phyloP scores from a whole-genome alignment of 92 coral and sea anemone genomes.

The Hydrozoanthus gracilis region DNA sequence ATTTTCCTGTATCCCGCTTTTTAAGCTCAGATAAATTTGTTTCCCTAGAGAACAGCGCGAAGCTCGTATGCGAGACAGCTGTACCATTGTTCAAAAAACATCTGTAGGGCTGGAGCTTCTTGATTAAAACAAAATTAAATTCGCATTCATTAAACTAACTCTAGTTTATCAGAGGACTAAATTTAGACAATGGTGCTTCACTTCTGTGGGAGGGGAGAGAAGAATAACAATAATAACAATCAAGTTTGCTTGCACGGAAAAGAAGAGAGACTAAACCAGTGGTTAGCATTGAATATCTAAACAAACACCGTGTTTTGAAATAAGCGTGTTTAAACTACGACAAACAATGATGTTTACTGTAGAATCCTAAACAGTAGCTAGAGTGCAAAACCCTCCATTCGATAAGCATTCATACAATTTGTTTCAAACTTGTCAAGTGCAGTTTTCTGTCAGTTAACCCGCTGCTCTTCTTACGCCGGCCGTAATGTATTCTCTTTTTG shows the following conservation, averaged over 20 bases:
- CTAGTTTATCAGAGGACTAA: constrained; percentile 41
- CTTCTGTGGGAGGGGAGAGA: constrained; percentile 27
- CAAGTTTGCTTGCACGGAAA: constrained; percentile 7
- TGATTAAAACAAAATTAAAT: constrained; percentile 40
- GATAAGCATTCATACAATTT: background rate
- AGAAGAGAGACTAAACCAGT: background rate
- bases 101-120: constrained; percentile 37
- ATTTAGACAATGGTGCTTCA: constrained; percentile 25
- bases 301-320: constrained; percentile 10
- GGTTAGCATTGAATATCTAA: constrained; percentile 20
- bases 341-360: background rate
- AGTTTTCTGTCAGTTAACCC: background rate
- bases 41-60: constrained; percentile 41
- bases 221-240: background rate
- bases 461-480: background rate
- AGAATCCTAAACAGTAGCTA: background rate
- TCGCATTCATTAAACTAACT: constrained; percentile 46
- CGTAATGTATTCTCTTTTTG: constrained; percentile 33
- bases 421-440: background rate
- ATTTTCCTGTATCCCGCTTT: background rate
- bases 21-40: background rate
- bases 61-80: constrained; percentile 16
- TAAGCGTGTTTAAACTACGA: background rate
- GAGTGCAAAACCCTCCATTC: background rate
- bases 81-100: constrained; percentile 36